Evolutionary conservation across 2,888 invertebrate species (phyloP).

Genomic region (Andrena bicolor): DNA sequence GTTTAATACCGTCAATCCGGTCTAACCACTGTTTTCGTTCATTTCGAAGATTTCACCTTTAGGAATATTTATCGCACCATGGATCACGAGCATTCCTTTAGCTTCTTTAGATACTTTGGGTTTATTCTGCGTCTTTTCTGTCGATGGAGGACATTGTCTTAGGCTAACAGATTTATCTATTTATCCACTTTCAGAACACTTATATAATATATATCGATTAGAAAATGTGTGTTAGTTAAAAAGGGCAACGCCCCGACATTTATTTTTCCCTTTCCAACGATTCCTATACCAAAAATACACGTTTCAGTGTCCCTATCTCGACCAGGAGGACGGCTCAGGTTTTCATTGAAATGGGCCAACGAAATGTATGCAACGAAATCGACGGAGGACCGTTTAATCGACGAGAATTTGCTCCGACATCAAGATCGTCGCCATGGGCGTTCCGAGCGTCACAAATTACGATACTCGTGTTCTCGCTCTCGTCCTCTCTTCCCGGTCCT

Average conservation of each 20-base stretch:
- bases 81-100: background rate
- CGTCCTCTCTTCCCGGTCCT: slow-evolving; percentile 24
- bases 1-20: slow-evolving; percentile 49
- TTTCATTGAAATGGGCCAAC: background rate
- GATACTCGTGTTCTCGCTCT: slow-evolving; percentile 55
- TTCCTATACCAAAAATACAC: background rate
- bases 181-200: no score
- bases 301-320: no score
- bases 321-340: no score
- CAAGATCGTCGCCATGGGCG: slow-evolving; percentile 65
- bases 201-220: no score
- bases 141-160: no score
- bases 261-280: background rate
- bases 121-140: no score
- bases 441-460: slow-evolving; percentile 65
- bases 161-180: no score
- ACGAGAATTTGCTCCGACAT: slow-evolving; percentile 40
- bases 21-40: slow-evolving; percentile 32
- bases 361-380: slow-evolving; percentile 26
- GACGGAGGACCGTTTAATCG: slow-evolving; percentile 62
- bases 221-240: no score
- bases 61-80: slow-evolving; percentile 17
- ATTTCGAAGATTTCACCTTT: slow-evolving; percentile 47
- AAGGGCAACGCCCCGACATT: no score
- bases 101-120: background rate